Conservation (phyloP, 2,797 vertebrate species). For the Coracias cyanogaster region DNA sequence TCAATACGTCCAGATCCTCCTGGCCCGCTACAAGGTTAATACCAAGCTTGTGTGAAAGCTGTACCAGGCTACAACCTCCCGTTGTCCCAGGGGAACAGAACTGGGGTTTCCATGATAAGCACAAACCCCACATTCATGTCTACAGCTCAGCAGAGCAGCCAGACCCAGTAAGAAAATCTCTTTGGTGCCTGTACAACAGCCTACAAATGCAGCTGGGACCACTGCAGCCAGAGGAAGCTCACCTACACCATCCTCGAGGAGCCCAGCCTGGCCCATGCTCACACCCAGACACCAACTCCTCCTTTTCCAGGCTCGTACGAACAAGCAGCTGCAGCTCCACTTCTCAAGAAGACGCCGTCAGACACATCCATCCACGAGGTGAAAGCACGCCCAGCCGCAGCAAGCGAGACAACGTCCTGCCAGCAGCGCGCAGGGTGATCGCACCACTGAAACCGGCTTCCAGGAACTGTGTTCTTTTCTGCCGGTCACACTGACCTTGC, state of each 20-base stretch:
- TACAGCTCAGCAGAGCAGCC: not conserved
- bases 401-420: rapidly evolving
- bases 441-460: not conserved
- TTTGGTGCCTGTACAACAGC: not conserved
- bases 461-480: not conserved
- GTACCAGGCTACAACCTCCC: not conserved
- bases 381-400: not conserved
- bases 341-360: not conserved
- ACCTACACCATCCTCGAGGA: not conserved
- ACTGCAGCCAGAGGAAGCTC: not conserved
- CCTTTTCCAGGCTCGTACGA: not conserved
- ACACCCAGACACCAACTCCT: not conserved
- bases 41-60: not conserved
- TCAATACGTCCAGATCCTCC: not conserved
- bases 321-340: not conserved
- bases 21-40: not conserved
- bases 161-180: not conserved
- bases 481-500: not conserved
- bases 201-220: rapidly evolving
- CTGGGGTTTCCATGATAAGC: not conserved
- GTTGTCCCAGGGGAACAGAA: not conserved
- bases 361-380: not conserved
- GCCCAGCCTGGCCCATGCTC: not conserved
- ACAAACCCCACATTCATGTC: not conserved
- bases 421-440: not conserved